Conservation (phyloP, 2,888 invertebrate genomes). For the Protonemura montana region DNA sequence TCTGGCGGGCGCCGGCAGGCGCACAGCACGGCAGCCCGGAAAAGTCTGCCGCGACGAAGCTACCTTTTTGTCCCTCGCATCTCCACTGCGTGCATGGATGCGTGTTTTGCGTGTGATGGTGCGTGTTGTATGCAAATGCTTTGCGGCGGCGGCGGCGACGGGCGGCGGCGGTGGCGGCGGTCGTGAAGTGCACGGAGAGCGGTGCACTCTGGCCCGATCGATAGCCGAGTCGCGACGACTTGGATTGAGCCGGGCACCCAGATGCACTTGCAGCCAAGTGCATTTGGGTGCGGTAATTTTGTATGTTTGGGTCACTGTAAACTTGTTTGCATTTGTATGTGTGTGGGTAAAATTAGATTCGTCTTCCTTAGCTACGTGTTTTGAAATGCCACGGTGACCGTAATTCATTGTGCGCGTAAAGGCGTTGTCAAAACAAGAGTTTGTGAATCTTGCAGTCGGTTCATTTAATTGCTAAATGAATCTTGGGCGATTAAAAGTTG, state of each 20-base stretch:
- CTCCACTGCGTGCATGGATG: background rate
- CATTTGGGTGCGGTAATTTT: background rate
- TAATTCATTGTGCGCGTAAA: too few relatives aligned
- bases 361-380: background rate
- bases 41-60: background rate
- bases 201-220: too few relatives aligned
- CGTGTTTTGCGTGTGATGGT: background rate
- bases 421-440: background rate
- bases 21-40: slow-evolving; percentile 29
- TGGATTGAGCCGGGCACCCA: too few relatives aligned
- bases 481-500: background rate
- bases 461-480: background rate
- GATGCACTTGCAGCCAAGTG: background rate
- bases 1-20: slow-evolving; percentile 18
- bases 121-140: background rate
- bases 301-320: background rate
- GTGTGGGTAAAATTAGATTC: background rate
- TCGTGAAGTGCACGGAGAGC: too few relatives aligned
- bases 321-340: background rate
- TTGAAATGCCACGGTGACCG: background rate
- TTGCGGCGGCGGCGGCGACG: background rate
- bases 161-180: too few relatives aligned
- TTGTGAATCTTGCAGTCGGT: background rate
- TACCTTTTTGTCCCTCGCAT: slow-evolving; percentile 12
- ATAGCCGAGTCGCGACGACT: too few relatives aligned